Evolutionary conservation across 2,797 vertebrate genomes (phyloP), one percentile per base, ranked within the genome.

Genomic region (Cichlasoma orientale): DNA sequence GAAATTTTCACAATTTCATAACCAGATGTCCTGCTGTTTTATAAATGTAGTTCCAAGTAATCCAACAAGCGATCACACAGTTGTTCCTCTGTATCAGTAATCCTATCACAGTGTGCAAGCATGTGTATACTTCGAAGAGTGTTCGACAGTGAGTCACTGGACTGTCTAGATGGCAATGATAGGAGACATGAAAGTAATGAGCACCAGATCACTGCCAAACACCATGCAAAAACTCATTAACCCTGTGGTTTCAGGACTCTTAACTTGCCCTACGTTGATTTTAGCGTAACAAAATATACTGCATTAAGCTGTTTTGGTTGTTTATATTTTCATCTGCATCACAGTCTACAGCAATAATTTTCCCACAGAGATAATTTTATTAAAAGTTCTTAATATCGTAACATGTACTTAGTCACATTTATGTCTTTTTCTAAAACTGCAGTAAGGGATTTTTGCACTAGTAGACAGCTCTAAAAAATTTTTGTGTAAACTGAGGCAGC

Each of bases 161-260:
- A 41, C 59, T 55, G 59, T 23, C 3, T 69, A 75, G n/a, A 73
- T 77, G 25, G 18, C 41, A 68, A n/a, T 33, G 57, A 61, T 61
- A 63, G 25, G 31, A 82, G 72, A 84, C 81, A 25, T 66, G 69
- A 86, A 86, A 87, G 50, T 31, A 0, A 72, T 38, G 6, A 7
- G 18, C 52, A 54, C 23, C 69, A 63, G 44, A 25, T 69, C 56
- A 77, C 44, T 53, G 3, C n/a, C 29, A 50, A 52, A 52, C 41
- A 50, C 25, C 25, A 29, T 50, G 18, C 0, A 31, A 1, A 25
- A 52, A 41, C 18, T 68, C 44, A 73, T 16, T 56, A 52, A 74
- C 14, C 14, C 4, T 16, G 59, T 2, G 50, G 55, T 50, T 41
- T n/a, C 38, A 53, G 23, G 56, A 53, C n/a, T 56, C 9, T 25